Percentiles rank a stretch among this genome's conserved stretches.
These are phyloP conservation scores for Himalopsyche phryganea DNA, from an alignment of 1,140 invertebrate genomes.

Conservation along the genomic window DNA sequence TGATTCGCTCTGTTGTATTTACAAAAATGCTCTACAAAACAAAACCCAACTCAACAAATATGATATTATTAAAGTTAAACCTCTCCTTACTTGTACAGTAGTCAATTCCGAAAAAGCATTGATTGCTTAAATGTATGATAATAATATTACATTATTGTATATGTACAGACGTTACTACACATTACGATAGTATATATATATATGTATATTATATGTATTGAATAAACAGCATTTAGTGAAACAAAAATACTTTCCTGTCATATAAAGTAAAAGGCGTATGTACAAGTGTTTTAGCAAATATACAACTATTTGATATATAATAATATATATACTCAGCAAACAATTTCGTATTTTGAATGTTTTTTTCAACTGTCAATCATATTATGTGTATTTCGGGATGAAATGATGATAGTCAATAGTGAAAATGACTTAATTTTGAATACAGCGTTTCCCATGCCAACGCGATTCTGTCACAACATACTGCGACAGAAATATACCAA, in stretches of 20 bases:
- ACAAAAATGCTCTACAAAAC: too few relatives aligned
- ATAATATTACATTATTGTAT: constrained; percentile 5
- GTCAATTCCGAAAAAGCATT: constrained; percentile 28
- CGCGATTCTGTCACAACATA: too few relatives aligned
- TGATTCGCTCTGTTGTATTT: too few relatives aligned
- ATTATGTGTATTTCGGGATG: too few relatives aligned
- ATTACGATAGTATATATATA: constrained; percentile 6
- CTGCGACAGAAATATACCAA: too few relatives aligned
- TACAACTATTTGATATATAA: constrained; percentile 3
- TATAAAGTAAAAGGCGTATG: constrained; percentile 26
- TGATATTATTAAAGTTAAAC: too few relatives aligned
- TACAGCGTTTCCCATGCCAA: too few relatives aligned
- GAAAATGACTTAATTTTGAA: too few relatives aligned
- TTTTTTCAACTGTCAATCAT: neutral
- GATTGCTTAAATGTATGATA: constrained; percentile 6
- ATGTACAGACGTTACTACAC: neutral
- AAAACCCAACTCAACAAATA: too few relatives aligned
- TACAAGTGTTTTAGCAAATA: constrained; percentile 24
- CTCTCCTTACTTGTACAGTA: constrained; percentile 4
- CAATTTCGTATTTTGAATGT: constrained; percentile 3
- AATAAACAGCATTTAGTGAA: constrained; percentile 17
- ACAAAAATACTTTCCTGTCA: constrained; percentile 20
- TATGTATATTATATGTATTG: constrained; percentile 3
- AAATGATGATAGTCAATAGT: too few relatives aligned
- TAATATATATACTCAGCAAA: constrained; percentile 8